A percentile compares a stretch with the other conserved stretches of the same genome.
These are phyloP conservation scores for Sardinella longiceps DNA, from an alignment of 2,797 vertebrate species.

Conservation along the genomic window DNA sequence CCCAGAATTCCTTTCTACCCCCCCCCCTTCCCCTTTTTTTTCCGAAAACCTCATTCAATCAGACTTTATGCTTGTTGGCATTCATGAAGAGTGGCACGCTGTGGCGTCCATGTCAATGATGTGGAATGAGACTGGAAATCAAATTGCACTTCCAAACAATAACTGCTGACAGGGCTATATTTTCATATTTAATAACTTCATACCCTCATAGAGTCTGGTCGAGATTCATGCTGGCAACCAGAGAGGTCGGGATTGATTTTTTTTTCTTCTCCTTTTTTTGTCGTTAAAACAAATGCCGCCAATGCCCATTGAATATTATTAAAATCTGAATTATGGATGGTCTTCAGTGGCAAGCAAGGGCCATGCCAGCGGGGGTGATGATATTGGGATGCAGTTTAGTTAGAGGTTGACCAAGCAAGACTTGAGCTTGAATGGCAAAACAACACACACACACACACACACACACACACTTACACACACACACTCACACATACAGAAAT, in stretches of 20 bases:
- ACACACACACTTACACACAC: slow-evolving; percentile 10
- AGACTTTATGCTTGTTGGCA: slow-evolving; percentile 41
- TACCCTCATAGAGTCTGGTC: slow-evolving; percentile 44
- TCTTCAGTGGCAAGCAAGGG: background rate
- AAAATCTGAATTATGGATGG: slow-evolving; percentile 27
- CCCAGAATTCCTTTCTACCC: background rate
- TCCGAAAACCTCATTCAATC: background rate
- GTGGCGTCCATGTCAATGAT: slow-evolving; percentile 55
- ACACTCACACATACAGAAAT: background rate
- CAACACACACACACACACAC: slow-evolving; percentile 14
- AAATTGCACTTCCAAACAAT: slow-evolving; percentile 54
- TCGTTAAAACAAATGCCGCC: slow-evolving; percentile 36
- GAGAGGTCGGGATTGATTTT: slow-evolving; percentile 48
- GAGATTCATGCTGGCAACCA: slow-evolving; percentile 43
- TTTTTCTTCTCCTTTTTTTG: background rate
- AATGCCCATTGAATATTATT: slow-evolving; percentile 44
- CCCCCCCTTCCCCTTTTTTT: slow-evolving; percentile 28
- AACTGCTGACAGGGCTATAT: slow-evolving; percentile 55
- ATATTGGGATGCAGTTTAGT: slow-evolving; percentile 3
- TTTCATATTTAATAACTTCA: slow-evolving; percentile 58
- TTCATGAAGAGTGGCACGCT: slow-evolving; percentile 44
- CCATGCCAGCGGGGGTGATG: slow-evolving; percentile 6
- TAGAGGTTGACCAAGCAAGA: slow-evolving; percentile 11
- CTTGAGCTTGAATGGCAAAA: background rate
- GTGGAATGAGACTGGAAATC: slow-evolving; percentile 55